Evolutionary conservation across 2,113 vertebrate genomes (phyloP).

Genomic region (Puntigrus tetrazona): DNA sequence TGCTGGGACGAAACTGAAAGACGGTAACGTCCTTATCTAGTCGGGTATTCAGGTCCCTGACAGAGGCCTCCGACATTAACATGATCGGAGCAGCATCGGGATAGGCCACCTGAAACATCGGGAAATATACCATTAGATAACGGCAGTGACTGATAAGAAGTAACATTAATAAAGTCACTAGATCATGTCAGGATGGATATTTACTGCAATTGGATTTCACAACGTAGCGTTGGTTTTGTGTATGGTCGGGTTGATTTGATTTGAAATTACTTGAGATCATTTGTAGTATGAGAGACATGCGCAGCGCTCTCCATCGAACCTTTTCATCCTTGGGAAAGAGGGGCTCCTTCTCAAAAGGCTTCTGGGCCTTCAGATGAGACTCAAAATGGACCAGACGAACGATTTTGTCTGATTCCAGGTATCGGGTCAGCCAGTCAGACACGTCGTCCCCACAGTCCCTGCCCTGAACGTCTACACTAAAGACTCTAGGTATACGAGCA

Average conservation of each 20-base stretch:
- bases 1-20: constrained; percentile 85
- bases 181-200: neutral
- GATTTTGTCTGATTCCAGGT: constrained; percentile 68
- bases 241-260: neutral
- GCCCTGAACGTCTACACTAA: constrained; percentile 79
- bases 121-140: neutral
- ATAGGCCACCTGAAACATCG: constrained; percentile 80
- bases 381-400: constrained; percentile 89
- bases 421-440: constrained; percentile 83
- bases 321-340: constrained; percentile 58
- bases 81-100: constrained; percentile 80
- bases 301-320: constrained; percentile 52
- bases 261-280: too few species aligned
- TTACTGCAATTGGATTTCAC: neutral
- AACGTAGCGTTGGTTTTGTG: neutral
- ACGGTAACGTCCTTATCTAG: constrained; percentile 79
- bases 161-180: neutral
- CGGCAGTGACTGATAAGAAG: neutral
- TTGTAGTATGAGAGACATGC: neutral
- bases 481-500: constrained; percentile 74
- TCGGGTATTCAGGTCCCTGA: constrained; percentile 81
- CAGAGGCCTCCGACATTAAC: constrained; percentile 86
- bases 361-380: constrained; percentile 76
- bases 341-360: constrained; percentile 54
- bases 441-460: constrained; percentile 86